Percentiles rank a stretch among this genome's conserved stretches.
Evolutionary conservation across 2,797 vertebrate genomes (phyloP).

Genomic region (Coreius guichenoti): DNA sequence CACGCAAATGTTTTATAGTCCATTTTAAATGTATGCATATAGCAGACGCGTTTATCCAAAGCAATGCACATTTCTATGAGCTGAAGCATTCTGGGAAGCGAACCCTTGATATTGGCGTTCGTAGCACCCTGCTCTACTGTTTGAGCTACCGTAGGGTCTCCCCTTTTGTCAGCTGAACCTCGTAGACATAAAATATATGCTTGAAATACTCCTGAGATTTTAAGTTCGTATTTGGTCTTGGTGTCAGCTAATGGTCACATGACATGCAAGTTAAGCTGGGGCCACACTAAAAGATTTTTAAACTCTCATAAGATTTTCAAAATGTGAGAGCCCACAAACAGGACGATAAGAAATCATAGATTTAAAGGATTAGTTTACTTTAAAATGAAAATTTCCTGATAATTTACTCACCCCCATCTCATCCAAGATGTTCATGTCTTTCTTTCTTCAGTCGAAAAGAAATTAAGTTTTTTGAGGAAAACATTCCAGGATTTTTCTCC

Average conservation of each 20-base stretch:
- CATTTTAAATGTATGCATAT: background rate
- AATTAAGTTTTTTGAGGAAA: too few relatives aligned
- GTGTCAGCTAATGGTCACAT: background rate
- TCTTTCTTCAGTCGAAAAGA: too few relatives aligned
- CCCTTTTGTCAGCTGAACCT: background rate
- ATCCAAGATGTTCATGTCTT: too few relatives aligned
- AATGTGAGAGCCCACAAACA: too few relatives aligned
- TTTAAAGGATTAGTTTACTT: too few relatives aligned
- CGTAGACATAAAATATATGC: background rate
- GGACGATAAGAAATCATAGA: too few relatives aligned
- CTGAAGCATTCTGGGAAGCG: background rate
- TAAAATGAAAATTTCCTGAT: too few relatives aligned
- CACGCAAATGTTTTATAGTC: background rate
- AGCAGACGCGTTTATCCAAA: background rate
- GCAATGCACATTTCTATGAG: background rate
- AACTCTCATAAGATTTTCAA: too few relatives aligned
- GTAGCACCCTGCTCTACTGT: background rate
- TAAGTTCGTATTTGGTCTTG: background rate
- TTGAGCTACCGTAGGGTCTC: background rate
- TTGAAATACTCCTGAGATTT: too few relatives aligned
- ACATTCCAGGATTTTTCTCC: too few relatives aligned
- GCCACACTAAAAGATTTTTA: too few relatives aligned
- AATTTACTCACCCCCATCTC: too few relatives aligned
- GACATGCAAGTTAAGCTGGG: background rate
- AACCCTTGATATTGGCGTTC: background rate